Base-by-base conservation (phyloP, 2,797 vertebrate species). In the Gila robusta region DNA sequence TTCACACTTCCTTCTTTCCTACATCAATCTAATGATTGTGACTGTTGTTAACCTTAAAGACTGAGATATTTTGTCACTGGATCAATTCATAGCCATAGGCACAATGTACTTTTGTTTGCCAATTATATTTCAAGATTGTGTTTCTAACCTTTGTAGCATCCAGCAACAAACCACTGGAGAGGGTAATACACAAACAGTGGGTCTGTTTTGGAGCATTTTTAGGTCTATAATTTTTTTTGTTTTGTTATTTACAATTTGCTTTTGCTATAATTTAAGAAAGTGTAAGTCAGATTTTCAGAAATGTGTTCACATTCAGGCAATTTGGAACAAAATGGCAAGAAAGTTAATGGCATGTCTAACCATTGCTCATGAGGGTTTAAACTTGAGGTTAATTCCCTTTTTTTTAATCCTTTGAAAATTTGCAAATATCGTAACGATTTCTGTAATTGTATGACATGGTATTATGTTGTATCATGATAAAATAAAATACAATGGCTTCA, bases 21-120 rank as follows among this genome's bases (percentile, higher is more conserved):
- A 28, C 44, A 77, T 69, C 14, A 56, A 39, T 84, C n/a, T 78
- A 41, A 37, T 70, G 28, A 54, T 28, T 56, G 47, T 78, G 35
- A 79, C 47, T 52, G 47, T 44, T 84, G 64, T 54, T 78, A 70
- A 70, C 74, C 23, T 70, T 44, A 69, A 14, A 78, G 73, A 78
- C 17, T 21, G 41, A 70, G 17, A 79, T 56, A 11, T 41, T 44
- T 69, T 69, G n/a, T 26, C 64, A 70, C 17, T 14, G 17, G 47
- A 69, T 78, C 74, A 56, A 79, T 84, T 23, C 49, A 78, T 41
- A 54, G 35, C 62, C 37, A 21, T 41, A 21, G 73, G 23, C 62
- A 78, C 35, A 32, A 19, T 70, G 47, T 69, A 44, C 37, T 9
- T 17, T 70, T 41, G 28, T 39, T n/a, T 76, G 21, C 1, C 44